These are phyloP conservation scores for Charaxes varanes DNA, from an alignment of 1,140 invertebrate genomes.

Conservation along the genomic window DNA sequence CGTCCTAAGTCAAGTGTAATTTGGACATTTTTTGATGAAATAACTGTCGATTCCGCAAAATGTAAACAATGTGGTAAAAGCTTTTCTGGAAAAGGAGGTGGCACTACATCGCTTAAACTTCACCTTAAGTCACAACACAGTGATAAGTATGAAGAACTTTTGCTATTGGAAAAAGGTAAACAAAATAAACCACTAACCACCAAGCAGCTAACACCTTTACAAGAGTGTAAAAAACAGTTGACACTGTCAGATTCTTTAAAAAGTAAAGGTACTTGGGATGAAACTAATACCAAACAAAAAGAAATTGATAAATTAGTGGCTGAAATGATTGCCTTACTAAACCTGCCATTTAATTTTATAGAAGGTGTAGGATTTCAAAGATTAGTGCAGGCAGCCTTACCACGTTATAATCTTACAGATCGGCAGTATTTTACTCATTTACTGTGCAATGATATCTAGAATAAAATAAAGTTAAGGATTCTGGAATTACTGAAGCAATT, in stretches of 20 bases:
- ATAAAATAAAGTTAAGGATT: not conserved
- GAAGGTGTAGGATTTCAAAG: constrained; percentile 7
- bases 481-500: constrained; percentile 1
- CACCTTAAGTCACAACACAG: no score
- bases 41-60: no score
- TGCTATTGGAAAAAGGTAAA: no score
- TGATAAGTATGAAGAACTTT: no score
- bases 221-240: not conserved
- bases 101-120: no score
- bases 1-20: no score
- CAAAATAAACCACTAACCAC: no score
- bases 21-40: no score
- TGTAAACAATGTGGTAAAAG: no score
- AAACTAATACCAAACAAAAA: not conserved
- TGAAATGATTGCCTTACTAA: constrained; percentile 5
- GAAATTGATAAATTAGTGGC: constrained; percentile 2
- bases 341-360: constrained; percentile 5
- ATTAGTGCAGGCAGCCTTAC: constrained; percentile 1
- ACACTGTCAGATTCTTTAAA: not conserved
- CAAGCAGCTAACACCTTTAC: not conserved
- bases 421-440: not conserved
- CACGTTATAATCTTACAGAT: constrained; percentile 1
- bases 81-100: no score
- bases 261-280: not conserved
- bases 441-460: not conserved